Evolutionary conservation across 2,113 vertebrate genomes (phyloP).

Genomic region (Dipodomys spectabilis): DNA sequence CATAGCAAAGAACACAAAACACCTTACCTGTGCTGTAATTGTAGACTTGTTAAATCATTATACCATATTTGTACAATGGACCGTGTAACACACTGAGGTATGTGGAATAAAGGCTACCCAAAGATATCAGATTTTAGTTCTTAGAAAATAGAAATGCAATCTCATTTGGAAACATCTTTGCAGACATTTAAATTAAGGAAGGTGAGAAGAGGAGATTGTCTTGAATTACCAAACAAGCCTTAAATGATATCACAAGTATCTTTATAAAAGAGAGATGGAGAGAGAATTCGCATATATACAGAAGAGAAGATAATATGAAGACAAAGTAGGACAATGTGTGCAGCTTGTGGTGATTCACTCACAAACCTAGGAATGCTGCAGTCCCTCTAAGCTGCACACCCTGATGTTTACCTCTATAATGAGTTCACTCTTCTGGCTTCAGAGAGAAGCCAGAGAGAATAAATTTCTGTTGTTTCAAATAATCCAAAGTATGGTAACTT

Average conservation of each 20-base stretch:
- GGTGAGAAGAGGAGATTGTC: not conserved
- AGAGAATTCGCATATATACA: not conserved
- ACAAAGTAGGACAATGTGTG: not conserved
- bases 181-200: not conserved
- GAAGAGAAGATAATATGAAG: not conserved
- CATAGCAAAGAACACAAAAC: slow-evolving; percentile 10
- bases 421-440: not conserved
- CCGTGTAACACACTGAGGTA: not conserved
- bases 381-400: not conserved
- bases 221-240: not conserved
- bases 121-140: not conserved
- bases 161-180: slow-evolving; percentile 13
- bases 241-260: not conserved
- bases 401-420: not conserved
- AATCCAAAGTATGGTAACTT: not conserved
- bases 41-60: slow-evolving; percentile 2
- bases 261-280: not conserved
- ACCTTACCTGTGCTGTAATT: not conserved
- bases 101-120: not conserved
- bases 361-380: not conserved
- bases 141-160: not conserved
- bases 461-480: not conserved
- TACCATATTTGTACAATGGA: not conserved
- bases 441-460: not conserved
- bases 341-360: not conserved